Evolutionary conservation across 2,797 vertebrate genomes (phyloP).

Genomic region (Melanotaenia nigrans): DNA sequence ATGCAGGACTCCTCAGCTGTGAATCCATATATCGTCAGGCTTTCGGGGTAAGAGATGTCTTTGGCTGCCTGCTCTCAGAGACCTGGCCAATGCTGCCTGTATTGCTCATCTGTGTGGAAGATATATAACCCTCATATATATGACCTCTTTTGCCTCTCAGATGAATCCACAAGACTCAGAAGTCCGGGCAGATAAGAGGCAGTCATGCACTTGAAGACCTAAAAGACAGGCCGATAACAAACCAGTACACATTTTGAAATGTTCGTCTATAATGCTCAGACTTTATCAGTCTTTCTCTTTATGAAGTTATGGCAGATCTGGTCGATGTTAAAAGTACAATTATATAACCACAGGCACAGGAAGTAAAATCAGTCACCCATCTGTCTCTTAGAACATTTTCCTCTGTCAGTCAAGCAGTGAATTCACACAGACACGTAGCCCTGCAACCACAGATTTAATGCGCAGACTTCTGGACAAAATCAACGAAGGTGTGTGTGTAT

Average conservation of each 20-base stretch:
- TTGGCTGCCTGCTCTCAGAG: slow-evolving; percentile 35
- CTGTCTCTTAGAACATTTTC: slow-evolving; percentile 57
- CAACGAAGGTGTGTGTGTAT: slow-evolving; percentile 41
- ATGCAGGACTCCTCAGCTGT: slow-evolving; percentile 63
- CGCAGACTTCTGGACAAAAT: slow-evolving; percentile 66
- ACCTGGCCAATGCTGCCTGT: slow-evolving; percentile 28
- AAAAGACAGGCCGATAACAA: slow-evolving; percentile 45
- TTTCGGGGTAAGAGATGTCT: slow-evolving; percentile 41
- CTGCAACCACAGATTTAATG: slow-evolving; percentile 64
- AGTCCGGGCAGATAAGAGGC: slow-evolving; percentile 41
- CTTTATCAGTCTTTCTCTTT: slow-evolving; percentile 44
- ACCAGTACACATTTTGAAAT: slow-evolving; percentile 38
- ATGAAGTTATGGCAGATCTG: slow-evolving; percentile 43
- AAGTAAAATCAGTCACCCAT: slow-evolving; percentile 58
- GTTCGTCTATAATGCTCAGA: slow-evolving; percentile 33
- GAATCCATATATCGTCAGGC: slow-evolving; percentile 52
- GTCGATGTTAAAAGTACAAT: slow-evolving; percentile 53
- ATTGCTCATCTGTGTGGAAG: slow-evolving; percentile 28
- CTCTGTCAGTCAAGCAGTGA: slow-evolving; percentile 57
- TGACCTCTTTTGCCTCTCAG: slow-evolving; percentile 57
- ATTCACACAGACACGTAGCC: slow-evolving; percentile 40
- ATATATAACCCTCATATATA: slow-evolving; percentile 21
- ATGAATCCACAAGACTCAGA: slow-evolving; percentile 44
- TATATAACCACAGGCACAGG: slow-evolving; percentile 56
- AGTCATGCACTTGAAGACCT: slow-evolving; percentile 46